phyloP scores from a whole-genome alignment of 2,888 invertebrate genomes.

The Bruchidius siliquastri region DNA sequence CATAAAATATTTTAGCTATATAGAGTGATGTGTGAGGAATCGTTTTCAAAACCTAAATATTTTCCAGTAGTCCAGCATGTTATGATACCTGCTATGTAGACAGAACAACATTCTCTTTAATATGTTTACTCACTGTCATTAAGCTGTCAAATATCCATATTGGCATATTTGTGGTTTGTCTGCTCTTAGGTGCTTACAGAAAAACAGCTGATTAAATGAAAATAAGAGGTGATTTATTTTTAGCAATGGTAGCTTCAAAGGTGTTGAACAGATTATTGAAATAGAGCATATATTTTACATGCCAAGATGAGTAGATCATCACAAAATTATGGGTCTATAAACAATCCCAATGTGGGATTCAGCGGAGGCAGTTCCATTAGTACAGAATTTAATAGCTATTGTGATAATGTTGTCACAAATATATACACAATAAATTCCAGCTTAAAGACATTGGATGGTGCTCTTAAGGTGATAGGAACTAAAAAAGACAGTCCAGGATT shows the following conservation, averaged over 20 bases:
- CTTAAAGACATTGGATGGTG: slow-evolving; percentile 66
- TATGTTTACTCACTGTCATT: too few species aligned
- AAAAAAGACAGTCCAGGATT: slow-evolving; percentile 65
- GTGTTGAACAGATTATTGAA: background rate
- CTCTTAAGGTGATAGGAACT: slow-evolving; percentile 70
- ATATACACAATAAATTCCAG: slow-evolving; percentile 73
- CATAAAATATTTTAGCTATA: too few species aligned
- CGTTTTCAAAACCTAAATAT: too few species aligned
- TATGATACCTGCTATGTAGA: too few species aligned
- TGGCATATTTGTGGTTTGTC: too few species aligned
- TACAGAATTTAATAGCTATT: slow-evolving; percentile 71
- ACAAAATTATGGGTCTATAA: slow-evolving; percentile 43
- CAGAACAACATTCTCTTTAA: too few species aligned
- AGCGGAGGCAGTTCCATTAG: slow-evolving; percentile 66
- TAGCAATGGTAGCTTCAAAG: background rate
- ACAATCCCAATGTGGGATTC: slow-evolving; percentile 63
- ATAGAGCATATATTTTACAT: background rate
- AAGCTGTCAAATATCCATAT: too few species aligned
- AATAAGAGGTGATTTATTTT: background rate
- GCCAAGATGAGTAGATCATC: slow-evolving; percentile 29
- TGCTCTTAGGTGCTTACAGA: background rate
- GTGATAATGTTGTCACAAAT: slow-evolving; percentile 77
- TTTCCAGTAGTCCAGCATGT: too few species aligned
- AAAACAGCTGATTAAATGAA: background rate
- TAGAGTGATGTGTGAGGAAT: too few species aligned